Evolutionary conservation across 1,140 invertebrate species (phyloP).

Genomic region (Drosophila azteca): DNA sequence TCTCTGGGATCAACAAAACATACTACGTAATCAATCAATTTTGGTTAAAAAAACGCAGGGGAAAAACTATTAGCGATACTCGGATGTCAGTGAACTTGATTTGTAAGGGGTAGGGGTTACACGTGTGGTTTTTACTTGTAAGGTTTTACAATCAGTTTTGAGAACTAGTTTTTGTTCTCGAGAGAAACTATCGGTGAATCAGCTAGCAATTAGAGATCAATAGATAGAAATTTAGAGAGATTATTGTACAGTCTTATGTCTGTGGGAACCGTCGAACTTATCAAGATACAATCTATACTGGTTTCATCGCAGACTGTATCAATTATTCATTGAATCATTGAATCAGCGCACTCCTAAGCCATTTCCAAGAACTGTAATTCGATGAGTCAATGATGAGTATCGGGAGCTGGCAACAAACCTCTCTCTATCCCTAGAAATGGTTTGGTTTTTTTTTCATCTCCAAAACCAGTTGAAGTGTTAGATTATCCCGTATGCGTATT

Average conservation of each 20-base stretch:
- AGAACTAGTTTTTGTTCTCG: no score
- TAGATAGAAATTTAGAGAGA: no score
- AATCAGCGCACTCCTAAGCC: not conserved
- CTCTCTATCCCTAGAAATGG: conserved; percentile 17
- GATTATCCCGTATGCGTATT: conserved; percentile 5
- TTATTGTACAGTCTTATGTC: no score
- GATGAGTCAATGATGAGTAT: conserved; percentile 20
- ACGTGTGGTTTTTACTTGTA: not conserved
- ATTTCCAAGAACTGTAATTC: conserved; percentile 14
- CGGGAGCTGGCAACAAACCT: not conserved
- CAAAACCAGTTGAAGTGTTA: conserved; percentile 30
- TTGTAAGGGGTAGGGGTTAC: not conserved
- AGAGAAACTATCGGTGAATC: no score
- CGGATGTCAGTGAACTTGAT: not conserved
- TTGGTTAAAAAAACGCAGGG: conserved; percentile 6
- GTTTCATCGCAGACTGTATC: no score
- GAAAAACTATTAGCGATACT: not conserved
- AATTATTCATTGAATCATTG: conserved; percentile 1
- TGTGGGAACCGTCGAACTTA: no score
- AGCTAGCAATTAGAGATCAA: no score
- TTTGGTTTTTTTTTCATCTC: conserved; percentile 19
- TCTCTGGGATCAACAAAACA: conserved; percentile 15
- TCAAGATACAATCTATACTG: no score
- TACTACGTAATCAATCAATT: conserved; percentile 36
- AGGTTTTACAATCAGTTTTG: no score